Evolutionary conservation across 2,797 vertebrate species (phyloP).

Genomic region (Balearica regulorum): DNA sequence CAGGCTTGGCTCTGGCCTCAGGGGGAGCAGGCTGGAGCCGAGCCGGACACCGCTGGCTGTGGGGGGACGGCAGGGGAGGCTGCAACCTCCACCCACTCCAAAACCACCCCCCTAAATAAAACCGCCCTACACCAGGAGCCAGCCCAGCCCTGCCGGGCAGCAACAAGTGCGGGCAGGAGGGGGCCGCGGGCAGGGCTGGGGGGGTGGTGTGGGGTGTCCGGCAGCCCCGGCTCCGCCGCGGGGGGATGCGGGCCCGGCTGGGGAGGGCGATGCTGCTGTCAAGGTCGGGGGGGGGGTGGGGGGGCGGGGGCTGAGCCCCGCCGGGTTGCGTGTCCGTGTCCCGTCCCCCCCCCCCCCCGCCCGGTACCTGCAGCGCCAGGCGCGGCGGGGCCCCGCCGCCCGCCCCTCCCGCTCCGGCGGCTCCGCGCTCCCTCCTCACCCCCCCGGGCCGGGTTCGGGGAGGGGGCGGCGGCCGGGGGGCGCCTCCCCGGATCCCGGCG

Average conservation of each 20-base stretch:
- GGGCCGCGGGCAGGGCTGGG: neutral
- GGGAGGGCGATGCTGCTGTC: neutral
- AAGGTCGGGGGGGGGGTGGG: neutral
- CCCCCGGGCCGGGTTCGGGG: neutral
- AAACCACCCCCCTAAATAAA: neutral
- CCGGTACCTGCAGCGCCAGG: neutral
- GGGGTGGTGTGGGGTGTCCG: neutral
- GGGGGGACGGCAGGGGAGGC: neutral
- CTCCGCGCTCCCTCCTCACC: neutral
- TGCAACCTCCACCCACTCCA: slow-evolving; percentile 42
- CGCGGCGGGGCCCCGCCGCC: neutral
- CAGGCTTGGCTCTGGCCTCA: neutral
- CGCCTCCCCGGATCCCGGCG: neutral
- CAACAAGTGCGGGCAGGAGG: slow-evolving; percentile 43
- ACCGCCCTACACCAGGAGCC: neutral
- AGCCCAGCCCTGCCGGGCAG: slow-evolving; percentile 1
- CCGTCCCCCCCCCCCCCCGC: neutral
- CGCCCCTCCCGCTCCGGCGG: neutral
- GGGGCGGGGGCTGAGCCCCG: neutral
- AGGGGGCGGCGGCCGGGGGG: neutral
- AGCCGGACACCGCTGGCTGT: neutral
- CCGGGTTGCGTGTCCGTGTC: neutral
- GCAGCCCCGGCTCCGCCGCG: neutral
- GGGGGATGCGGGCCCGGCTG: neutral
- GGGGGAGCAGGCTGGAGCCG: neutral